Conservation (phyloP, 2,113 vertebrate genomes). For the Thamnaconus septentrionalis region DNA sequence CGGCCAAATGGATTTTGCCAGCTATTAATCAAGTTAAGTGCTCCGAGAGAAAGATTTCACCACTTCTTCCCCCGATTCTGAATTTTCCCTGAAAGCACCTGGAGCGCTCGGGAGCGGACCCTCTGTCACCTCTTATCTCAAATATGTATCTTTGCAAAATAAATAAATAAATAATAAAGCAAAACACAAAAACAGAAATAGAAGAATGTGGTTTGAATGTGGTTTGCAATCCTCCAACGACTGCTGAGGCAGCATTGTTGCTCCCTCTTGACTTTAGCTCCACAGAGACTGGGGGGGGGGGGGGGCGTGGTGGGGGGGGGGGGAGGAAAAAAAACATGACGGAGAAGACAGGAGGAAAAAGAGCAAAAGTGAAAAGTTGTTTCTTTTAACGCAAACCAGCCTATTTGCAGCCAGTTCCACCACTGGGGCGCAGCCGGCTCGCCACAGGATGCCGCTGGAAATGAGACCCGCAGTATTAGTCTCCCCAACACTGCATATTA, state of each 20-base stretch:
- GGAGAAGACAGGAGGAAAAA: slow-evolving; percentile 37
- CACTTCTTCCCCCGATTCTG: too few species aligned
- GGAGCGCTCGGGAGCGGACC: too few species aligned
- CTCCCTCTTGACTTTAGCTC: slow-evolving; percentile 27
- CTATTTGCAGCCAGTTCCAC: slow-evolving; percentile 77
- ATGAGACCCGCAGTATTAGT: slow-evolving; percentile 87
- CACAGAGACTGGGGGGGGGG: too few species aligned
- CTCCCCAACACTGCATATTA: slow-evolving; percentile 93
- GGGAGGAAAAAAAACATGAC: slow-evolving; percentile 21
- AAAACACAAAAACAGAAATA: too few species aligned
- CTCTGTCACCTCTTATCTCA: too few species aligned
- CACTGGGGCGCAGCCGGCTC: slow-evolving; percentile 74
- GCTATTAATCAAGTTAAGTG: slow-evolving; percentile 24
- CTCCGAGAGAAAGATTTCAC: slow-evolving; percentile 8
- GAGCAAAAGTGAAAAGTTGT: slow-evolving; percentile 57
- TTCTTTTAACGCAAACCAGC: slow-evolving; percentile 88
- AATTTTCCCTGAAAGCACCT: too few species aligned
- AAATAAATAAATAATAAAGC: too few species aligned
- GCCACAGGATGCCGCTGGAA: slow-evolving; percentile 86
- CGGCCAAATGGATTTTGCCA: slow-evolving; percentile 29
- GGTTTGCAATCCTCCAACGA: slow-evolving; percentile 8
- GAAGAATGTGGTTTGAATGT: not conserved
- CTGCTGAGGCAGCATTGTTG: slow-evolving; percentile 37
- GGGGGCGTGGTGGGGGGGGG: slow-evolving; percentile 32
- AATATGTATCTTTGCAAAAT: too few species aligned